phyloP scores from a whole-genome alignment of 2,888 invertebrate species.

The Bellardia bayeri region DNA sequence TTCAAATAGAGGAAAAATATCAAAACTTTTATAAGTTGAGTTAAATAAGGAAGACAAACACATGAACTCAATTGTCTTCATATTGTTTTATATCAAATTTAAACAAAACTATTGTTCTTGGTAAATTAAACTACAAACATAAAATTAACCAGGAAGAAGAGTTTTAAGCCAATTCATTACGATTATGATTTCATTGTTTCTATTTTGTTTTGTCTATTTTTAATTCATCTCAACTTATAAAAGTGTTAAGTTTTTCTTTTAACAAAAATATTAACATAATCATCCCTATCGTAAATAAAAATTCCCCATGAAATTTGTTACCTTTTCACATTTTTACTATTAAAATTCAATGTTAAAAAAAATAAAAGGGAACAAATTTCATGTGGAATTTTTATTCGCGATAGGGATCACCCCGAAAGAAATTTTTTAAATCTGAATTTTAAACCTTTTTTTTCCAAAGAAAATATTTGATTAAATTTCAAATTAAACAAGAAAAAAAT shows the following conservation, averaged over 20 bases:
- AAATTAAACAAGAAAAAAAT: too few relatives aligned
- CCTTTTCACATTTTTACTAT: too few relatives aligned
- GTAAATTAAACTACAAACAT: not conserved
- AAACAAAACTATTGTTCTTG: not conserved
- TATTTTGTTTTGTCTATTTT: not conserved
- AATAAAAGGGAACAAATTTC: too few relatives aligned
- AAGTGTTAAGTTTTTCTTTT: conserved; percentile 35
- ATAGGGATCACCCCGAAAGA: too few relatives aligned
- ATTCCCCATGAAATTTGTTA: too few relatives aligned
- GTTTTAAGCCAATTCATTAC: not conserved
- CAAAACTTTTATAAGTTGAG: conserved; percentile 41
- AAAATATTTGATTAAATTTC: too few relatives aligned
- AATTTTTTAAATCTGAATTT: too few relatives aligned
- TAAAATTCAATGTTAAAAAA: too few relatives aligned
- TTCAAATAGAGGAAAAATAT: not conserved
- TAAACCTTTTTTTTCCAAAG: too few relatives aligned
- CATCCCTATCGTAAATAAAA: too few relatives aligned
- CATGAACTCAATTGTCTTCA: not conserved
- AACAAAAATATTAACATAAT: conserved; percentile 7
- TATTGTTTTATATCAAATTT: not conserved
- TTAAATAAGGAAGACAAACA: not conserved
- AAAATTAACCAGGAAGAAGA: not conserved
- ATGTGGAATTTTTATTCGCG: too few relatives aligned
- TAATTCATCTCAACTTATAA: conserved; percentile 26
- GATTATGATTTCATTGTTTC: too few relatives aligned